Percentiles rank a stretch among this genome's conserved stretches.
Evolutionary conservation across 1,140 invertebrate genomes (phyloP).

Genomic region (Rhyacophila brunnea): DNA sequence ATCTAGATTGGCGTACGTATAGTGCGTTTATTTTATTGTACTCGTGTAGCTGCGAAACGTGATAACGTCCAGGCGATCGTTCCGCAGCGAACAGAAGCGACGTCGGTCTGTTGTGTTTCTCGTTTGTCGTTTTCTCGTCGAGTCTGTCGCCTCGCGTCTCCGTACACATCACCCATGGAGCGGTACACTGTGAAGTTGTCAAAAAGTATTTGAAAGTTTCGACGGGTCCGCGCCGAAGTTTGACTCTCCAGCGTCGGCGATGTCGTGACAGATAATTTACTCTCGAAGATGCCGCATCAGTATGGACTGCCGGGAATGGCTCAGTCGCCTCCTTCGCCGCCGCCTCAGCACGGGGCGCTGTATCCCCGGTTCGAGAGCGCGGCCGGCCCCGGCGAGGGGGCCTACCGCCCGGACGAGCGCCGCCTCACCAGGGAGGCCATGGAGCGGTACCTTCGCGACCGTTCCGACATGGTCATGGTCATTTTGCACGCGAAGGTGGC

Average conservation of each 20-base stretch:
- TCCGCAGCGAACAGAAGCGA: conserved; percentile 3
- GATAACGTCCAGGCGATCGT: conserved; percentile 1
- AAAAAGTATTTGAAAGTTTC: conserved; percentile 16
- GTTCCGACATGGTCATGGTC: conserved; percentile 94
- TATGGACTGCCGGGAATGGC: conserved; percentile 66
- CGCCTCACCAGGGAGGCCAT: conserved; percentile 90
- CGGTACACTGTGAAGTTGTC: conserved; percentile 15
- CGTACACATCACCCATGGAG: not conserved
- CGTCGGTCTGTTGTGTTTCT: conserved; percentile 9
- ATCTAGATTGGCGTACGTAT: conserved; percentile 20
- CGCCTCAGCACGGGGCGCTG: conserved; percentile 46
- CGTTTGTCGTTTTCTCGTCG: conserved; percentile 4
- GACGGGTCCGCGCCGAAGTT: conserved; percentile 7
- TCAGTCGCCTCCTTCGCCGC: conserved; percentile 75
- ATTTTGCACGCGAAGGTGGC: conserved; percentile 98
- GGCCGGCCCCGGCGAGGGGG: conserved; percentile 55
- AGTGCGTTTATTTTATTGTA: conserved; percentile 12
- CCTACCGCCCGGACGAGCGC: conserved; percentile 77
- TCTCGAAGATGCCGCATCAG: conserved; percentile 72
- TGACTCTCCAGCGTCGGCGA: conserved; percentile 10
- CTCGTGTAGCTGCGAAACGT: conserved; percentile 11
- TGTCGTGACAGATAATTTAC: conserved; percentile 16
- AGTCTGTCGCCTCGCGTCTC: not conserved
- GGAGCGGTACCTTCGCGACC: conserved; percentile 91
- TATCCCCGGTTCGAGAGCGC: conserved; percentile 36